Percentiles rank a stretch among this genome's conserved stretches.
Conservation (phyloP, 2,113 vertebrate genomes). For the Alethe diademata region DNA sequence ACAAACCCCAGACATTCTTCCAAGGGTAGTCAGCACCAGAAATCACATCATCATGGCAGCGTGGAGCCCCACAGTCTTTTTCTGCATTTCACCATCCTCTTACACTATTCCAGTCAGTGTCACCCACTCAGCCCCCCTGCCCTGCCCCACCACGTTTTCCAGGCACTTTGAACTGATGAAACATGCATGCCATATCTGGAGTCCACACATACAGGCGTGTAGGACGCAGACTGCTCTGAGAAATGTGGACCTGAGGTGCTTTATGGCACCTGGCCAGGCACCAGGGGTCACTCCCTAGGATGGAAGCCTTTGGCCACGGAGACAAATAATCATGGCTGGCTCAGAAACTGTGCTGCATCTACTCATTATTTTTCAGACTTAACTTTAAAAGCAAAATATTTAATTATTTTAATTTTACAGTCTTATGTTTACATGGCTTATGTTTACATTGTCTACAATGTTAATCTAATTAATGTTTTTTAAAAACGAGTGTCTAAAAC, state of each 20-base stretch:
- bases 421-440: not conserved
- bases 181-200: accelerated
- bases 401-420: not conserved
- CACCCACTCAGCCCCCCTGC: not conserved
- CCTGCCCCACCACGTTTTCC: not conserved
- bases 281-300: not conserved
- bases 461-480: not conserved
- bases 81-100: not conserved
- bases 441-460: not conserved
- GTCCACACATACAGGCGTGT: accelerated
- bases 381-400: not conserved
- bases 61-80: not conserved
- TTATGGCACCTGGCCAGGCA: not conserved
- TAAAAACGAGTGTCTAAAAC: not conserved
- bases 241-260: not conserved
- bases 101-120: not conserved
- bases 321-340: not conserved
- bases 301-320: not conserved
- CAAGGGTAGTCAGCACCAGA: not conserved
- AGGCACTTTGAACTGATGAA: not conserved
- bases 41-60: not conserved
- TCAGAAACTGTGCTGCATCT: not conserved
- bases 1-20: not conserved
- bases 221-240: not conserved
- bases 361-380: not conserved